phyloP scores from a whole-genome alignment of 2,113 vertebrate species.

The Mola mola region DNA sequence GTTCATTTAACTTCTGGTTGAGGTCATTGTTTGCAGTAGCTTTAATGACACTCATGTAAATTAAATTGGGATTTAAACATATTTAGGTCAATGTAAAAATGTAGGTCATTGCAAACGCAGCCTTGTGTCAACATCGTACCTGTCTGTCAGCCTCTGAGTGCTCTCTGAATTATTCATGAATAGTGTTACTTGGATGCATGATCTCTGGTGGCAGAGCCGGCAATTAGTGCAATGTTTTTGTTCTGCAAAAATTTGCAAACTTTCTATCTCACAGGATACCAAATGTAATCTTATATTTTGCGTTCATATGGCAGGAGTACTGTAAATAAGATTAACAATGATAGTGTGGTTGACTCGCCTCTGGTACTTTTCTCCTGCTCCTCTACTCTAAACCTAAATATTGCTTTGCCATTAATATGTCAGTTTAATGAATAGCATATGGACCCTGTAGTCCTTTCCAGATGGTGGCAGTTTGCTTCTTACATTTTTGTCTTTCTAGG shows the following conservation, averaged over 20 bases:
- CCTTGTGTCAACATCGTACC: not conserved
- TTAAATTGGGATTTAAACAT: not conserved
- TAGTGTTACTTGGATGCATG: not conserved
- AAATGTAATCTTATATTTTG: too few species aligned
- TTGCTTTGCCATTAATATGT: too few species aligned
- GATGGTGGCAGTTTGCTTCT: slow-evolving; percentile 30
- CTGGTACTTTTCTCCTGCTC: too few species aligned
- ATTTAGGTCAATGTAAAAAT: not conserved
- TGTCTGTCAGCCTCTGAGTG: not conserved
- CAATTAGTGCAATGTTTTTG: not conserved
- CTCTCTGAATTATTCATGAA: slow-evolving; percentile 2
- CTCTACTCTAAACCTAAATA: too few species aligned
- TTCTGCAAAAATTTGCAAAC: slow-evolving; percentile 15
- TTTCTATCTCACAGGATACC: too few species aligned
- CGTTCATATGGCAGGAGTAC: too few species aligned
- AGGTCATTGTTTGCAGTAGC: not conserved
- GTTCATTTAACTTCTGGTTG: too few species aligned
- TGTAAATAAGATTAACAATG: too few species aligned
- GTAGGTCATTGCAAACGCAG: not conserved
- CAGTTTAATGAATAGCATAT: too few species aligned
- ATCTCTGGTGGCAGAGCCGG: not conserved
- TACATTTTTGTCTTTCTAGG: slow-evolving; percentile 11
- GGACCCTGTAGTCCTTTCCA: too few species aligned
- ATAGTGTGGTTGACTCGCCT: too few species aligned
- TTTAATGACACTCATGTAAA: not conserved